phyloP scores from a whole-genome alignment of 1,140 invertebrate species.

The Helicoverpa armigera region DNA sequence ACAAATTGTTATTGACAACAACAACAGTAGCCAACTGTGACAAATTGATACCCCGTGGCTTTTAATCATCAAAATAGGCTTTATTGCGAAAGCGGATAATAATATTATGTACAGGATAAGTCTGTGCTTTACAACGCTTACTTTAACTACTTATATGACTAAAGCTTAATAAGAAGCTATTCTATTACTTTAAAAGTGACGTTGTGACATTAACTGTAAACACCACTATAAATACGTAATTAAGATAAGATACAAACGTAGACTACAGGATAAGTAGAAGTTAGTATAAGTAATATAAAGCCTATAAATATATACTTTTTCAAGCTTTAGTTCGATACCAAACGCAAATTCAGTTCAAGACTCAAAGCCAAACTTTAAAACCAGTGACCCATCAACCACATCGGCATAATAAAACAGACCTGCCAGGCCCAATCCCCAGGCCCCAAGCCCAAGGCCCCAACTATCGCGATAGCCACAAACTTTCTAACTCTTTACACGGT shows the following conservation, averaged over 20 bases:
- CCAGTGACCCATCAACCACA: not conserved
- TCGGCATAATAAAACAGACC: not conserved
- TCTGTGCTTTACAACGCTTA: no score
- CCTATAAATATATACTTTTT: no score
- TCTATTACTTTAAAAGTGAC: no score
- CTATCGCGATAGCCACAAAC: conserved; percentile 14
- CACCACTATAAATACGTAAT: no score
- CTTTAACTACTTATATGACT: no score
- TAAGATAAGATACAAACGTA: no score
- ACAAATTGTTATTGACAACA: not conserved
- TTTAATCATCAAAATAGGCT: not conserved
- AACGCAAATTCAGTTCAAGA: not conserved
- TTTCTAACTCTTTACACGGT: not conserved
- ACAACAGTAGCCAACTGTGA: not conserved
- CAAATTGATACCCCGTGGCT: not conserved
- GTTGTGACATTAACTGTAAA: no score
- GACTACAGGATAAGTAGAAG: no score
- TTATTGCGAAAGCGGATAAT: not conserved
- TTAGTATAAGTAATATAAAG: no score
- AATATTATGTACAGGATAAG: no score
- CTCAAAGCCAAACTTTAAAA: not conserved
- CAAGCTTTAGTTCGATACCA: no score
- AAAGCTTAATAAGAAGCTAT: no score
- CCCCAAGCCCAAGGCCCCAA: not conserved
- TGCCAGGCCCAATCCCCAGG: conserved; percentile 1